Percentiles rank a stretch among this genome's conserved stretches.
phyloP scores from a whole-genome alignment of 2,797 vertebrate species.

The Bovichtus variegatus region DNA sequence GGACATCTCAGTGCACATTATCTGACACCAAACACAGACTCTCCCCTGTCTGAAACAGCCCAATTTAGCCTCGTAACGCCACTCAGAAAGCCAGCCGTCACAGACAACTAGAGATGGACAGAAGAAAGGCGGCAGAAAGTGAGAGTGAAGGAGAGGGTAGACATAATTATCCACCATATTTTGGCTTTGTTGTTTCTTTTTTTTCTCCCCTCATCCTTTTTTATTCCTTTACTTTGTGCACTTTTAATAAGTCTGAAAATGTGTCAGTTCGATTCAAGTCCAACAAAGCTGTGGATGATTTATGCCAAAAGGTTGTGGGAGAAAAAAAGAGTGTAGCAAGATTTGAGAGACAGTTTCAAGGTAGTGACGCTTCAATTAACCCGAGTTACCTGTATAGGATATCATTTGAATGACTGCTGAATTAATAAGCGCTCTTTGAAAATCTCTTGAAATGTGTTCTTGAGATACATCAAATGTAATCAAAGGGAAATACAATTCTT shows the following conservation, averaged over 20 bases:
- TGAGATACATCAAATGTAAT: conserved; percentile 70
- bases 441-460: conserved; percentile 73
- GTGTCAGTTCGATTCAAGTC: conserved; percentile 79
- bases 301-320: conserved; percentile 73
- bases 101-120: conserved; percentile 70
- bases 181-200: conserved; percentile 68
- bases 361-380: conserved; percentile 78
- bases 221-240: conserved; percentile 71
- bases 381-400: conserved; percentile 68
- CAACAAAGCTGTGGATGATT: conserved; percentile 81
- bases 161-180: conserved; percentile 74
- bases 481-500: conserved; percentile 71
- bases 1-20: conserved; percentile 77
- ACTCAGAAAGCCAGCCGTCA: conserved; percentile 63
- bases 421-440: conserved; percentile 69
- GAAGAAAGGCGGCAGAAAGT: conserved; percentile 45
- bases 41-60: conserved; percentile 78
- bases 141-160: conserved; percentile 44
- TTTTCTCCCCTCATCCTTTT: conserved; percentile 33
- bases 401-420: conserved; percentile 73
- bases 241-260: conserved; percentile 81
- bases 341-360: conserved; percentile 75
- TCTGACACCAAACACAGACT: conserved; percentile 83
- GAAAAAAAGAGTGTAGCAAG: conserved; percentile 58
- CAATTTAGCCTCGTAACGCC: conserved; percentile 82